Evolutionary conservation across 2,113 vertebrate species (phyloP).

Genomic region (Bubo scandiacus): DNA sequence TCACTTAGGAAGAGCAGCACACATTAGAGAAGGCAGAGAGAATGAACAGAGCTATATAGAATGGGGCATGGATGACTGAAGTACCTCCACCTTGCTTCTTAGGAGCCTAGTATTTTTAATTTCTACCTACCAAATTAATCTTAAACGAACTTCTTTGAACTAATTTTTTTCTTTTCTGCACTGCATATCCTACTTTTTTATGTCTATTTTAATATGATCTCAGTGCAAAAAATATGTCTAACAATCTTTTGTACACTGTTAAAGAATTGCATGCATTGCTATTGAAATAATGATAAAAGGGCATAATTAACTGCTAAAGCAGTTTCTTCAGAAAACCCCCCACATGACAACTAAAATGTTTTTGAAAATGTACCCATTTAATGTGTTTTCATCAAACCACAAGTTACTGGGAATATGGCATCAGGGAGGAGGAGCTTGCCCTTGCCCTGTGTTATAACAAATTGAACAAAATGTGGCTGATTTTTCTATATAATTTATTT

Average conservation of each 20-base stretch:
- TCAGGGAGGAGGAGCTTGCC: background rate
- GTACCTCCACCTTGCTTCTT: background rate
- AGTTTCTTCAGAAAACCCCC: background rate
- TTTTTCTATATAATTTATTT: background rate
- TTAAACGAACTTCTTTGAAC: background rate
- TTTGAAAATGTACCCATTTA: background rate
- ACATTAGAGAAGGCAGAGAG: background rate
- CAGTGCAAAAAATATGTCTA: background rate
- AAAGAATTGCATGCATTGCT: background rate
- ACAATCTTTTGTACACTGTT: background rate
- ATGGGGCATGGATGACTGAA: background rate
- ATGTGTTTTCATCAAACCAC: background rate
- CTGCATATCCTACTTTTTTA: background rate
- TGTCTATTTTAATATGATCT: background rate
- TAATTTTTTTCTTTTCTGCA: background rate
- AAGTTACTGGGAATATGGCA: background rate
- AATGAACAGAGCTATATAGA: background rate
- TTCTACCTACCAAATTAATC: background rate
- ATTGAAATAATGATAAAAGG: background rate
- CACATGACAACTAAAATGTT: background rate
- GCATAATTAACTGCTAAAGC: background rate
- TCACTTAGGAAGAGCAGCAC: background rate
- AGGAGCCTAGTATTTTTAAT: background rate
- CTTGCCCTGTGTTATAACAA: background rate
- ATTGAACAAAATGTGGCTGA: background rate